Evolutionary conservation across 2,888 invertebrate genomes (phyloP).

Genomic region (Drosophila aldrichi): DNA sequence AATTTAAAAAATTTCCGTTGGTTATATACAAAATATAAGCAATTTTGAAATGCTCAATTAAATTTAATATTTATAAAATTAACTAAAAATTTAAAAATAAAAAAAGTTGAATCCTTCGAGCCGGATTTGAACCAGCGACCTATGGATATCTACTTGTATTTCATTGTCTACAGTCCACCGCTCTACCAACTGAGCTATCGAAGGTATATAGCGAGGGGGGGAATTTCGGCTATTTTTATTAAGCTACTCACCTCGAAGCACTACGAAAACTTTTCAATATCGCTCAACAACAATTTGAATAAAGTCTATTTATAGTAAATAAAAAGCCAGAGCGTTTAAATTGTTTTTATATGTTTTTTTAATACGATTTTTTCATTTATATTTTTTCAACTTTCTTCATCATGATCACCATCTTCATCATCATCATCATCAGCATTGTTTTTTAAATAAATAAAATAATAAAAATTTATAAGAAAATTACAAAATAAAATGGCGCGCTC

Average conservation of each 20-base stretch:
- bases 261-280: neutral
- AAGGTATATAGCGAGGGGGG: slow-evolving; percentile 57
- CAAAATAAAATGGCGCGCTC: slow-evolving; percentile 66
- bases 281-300: neutral
- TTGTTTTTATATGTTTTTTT: slow-evolving; percentile 56
- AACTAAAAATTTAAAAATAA: neutral
- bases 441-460: slow-evolving; percentile 76
- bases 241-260: slow-evolving; percentile 1
- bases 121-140: slow-evolving; percentile 82
- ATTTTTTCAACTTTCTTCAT: slow-evolving; percentile 68
- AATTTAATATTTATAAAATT: neutral
- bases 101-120: slow-evolving; percentile 68
- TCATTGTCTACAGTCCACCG: slow-evolving; percentile 74
- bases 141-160: slow-evolving; percentile 66
- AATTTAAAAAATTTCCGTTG: too few species aligned
- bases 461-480: slow-evolving; percentile 68
- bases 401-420: slow-evolving; percentile 59
- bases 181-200: slow-evolving; percentile 81
- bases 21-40: neutral
- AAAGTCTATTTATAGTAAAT: slow-evolving; percentile 18
- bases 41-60: neutral
- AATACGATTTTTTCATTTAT: slow-evolving; percentile 69
- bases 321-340: slow-evolving; percentile 35
- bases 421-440: slow-evolving; percentile 56
- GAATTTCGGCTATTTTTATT: slow-evolving; percentile 17